Base-by-base conservation (phyloP, 1,140 invertebrate genomes). In the Trachymyrmex cornetzi region DNA sequence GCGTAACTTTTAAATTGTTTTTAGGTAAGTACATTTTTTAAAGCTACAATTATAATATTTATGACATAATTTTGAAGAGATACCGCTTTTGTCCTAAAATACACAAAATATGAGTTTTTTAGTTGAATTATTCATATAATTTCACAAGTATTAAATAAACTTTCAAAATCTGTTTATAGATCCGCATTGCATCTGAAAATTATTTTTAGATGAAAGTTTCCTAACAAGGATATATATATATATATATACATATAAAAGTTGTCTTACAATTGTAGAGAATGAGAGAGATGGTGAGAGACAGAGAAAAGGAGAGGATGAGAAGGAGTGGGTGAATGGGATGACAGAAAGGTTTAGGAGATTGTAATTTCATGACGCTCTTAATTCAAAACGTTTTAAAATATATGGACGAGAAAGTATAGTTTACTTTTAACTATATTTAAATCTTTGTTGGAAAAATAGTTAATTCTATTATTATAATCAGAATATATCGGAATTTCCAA, bases 361-460 rank as follows among this genome's bases (percentile, higher is more conserved):
- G 14, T 5, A 77, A 38, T 61, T 59, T 61, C 0, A 61, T 77
- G 1, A 24, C 0, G 12, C 30, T 59, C 44, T 19, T 59, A 77
- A 27, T 77, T 77, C 11, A 77, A 59, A 61, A 14, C 22, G 1
- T 77, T 61, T 77, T 3, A 24, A 59, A 77, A 61, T 44, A 34
- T 11, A 16, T 59, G 30, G 1, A 3, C 12, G 6, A 77, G 16
- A 44, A 77, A 59, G 12, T 24, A 12, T 9, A 75, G 30, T 59
- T 59, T 19, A 0, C 14, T 38, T 77, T 34, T 34, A 57, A 30
- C 14, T 34, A 12, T 59, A 19, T 75, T 75, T 59, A 16, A 34
- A 38, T 16, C 16, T 77, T 24, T 22, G 6, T 34, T 44, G 34
- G 11, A 30, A 55, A 74, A n/a, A 55, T 14, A 34, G 55, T 38